Evolutionary conservation across 2,888 invertebrate species (phyloP).

Genomic region (Drosophila nr. perissopoda): DNA sequence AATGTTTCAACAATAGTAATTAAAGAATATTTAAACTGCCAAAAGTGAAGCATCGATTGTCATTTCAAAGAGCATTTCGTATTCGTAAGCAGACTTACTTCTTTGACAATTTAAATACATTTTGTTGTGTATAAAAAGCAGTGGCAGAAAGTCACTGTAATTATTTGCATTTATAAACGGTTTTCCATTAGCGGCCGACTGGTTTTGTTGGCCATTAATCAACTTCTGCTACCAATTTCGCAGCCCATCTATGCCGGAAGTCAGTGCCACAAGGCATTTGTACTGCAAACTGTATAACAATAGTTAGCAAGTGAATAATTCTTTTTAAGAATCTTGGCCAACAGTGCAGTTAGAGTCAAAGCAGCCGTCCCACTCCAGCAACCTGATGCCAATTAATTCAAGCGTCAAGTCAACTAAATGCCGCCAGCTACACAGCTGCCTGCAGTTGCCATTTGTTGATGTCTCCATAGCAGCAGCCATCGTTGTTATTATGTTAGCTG

Average conservation of each 20-base stretch:
- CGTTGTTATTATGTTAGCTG: conserved; percentile 32
- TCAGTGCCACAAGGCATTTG: conserved; percentile 8
- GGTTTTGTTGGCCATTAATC: not conserved
- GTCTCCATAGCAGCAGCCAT: conserved; percentile 16
- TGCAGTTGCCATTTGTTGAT: conserved; percentile 47
- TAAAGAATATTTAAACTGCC: not conserved
- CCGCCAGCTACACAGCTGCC: conserved; percentile 50
- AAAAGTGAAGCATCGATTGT: not conserved
- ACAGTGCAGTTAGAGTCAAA: conserved; percentile 1
- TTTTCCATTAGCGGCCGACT: not conserved
- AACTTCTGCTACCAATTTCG: not conserved
- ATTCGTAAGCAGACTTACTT: not conserved
- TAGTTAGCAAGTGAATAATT: not conserved
- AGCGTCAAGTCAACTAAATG: conserved; percentile 68
- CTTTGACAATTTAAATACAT: not conserved
- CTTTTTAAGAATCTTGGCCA: conserved; percentile 8
- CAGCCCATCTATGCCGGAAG: not conserved
- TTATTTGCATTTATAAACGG: not conserved
- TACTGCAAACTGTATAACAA: conserved; percentile 12
- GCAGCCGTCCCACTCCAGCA: not conserved
- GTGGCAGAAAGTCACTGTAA: not conserved
- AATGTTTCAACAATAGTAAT: too few species aligned
- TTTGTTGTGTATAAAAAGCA: not conserved
- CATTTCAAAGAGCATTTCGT: not conserved
- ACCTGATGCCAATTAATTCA: conserved; percentile 61